Base-by-base conservation (phyloP, 1,140 invertebrate genomes). In the Drosophila grimshawi region DNA sequence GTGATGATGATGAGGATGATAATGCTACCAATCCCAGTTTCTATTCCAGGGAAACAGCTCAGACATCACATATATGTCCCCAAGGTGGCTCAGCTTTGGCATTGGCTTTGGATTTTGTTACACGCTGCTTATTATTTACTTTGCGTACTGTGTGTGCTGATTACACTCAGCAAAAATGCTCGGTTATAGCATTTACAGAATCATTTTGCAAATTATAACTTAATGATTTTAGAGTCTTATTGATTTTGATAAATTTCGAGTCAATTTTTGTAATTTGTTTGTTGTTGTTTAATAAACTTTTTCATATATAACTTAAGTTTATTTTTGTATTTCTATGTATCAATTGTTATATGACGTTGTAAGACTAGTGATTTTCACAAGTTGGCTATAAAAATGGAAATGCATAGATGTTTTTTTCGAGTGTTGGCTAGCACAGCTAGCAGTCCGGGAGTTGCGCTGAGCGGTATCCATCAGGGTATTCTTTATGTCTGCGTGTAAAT, bases 401-500 rank as follows among this genome's bases (percentile, higher is more conserved):
- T 19, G 19, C 19, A 19, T 19, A 19, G 19, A 19, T 19, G 0
- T 19, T 19, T 19, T 19, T 19, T 19, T 19, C 19, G 19, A 19
- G 19, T 19, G 19, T 19, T 1, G 19, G 19, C 19, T 19, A 19
- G 19, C 19, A 19, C 39, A n/a, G 39, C 39, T 43, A 43, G 19
- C 19, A 43, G 57, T 45, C 65, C 46, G 3, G 11, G 52, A n/a
- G 48, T 11, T 37, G 10, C n/a, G 5, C 11, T 19, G 8, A 35
- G 48, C 45, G 35, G 52, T 57, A 59, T 59, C 53, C 70, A 60
- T 60, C 70, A 60, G 70, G 49, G 70, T 39, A 57, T 69, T 56
- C 33, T 35, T 52, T 27, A 45, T 27, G 60, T 59, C 59, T 55
- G 72, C 62, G 78, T 89, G 83, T 86, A 88, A 88, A 88, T 88